Evolutionary conservation across 2,113 vertebrate genomes (phyloP), one percentile per base, ranked within the genome.

Genomic region (Rhinolophus ferrumequinum): DNA sequence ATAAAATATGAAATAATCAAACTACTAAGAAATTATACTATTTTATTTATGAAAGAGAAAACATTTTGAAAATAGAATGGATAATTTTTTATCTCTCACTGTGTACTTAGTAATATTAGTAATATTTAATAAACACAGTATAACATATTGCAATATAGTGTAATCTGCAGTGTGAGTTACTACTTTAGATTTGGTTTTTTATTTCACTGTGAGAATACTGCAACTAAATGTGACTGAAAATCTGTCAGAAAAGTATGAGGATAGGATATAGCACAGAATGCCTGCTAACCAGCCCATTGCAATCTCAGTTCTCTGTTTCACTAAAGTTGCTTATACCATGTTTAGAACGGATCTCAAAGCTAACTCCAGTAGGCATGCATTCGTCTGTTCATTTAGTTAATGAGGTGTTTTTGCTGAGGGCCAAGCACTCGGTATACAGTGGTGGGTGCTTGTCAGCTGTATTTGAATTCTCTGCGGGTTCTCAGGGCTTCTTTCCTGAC

Each of bases 1-100:
- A 64, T 50, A 77, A 73, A 79, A 73, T 44, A 76, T 28, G 66
- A 96, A 90, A 90, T 41, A 88, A 70, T 79, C 62, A 67, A 90
- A 8, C 24, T 76, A 56, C 44, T 60, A 86, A 96, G 24, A 67
- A 79, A 62, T n/a, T 84, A 6, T 2, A 64, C 54, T 38, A 58
- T 60, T 84, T 5, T 66, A 35, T 15, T 64, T 67, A 16, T 95
- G 58, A 93, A 72, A 86, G 28, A 77, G 30, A 88, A 72, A 58
- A 66, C 3, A 30, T 30, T 77, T 69, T 87, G 33, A 82, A 94
- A 90, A 56, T 60, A 66, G 38, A 88, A 77, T 16, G 33, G 26
- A 54, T 52, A 62, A 24, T 47, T 90, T 66, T 67, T 10, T 76
- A 93, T 41, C 8, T 62, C 19, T 89, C 30, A 22, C 33, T 56